phyloP scores from a whole-genome alignment of 2,113 vertebrate genomes.

The Pelmatolapia mariae region DNA sequence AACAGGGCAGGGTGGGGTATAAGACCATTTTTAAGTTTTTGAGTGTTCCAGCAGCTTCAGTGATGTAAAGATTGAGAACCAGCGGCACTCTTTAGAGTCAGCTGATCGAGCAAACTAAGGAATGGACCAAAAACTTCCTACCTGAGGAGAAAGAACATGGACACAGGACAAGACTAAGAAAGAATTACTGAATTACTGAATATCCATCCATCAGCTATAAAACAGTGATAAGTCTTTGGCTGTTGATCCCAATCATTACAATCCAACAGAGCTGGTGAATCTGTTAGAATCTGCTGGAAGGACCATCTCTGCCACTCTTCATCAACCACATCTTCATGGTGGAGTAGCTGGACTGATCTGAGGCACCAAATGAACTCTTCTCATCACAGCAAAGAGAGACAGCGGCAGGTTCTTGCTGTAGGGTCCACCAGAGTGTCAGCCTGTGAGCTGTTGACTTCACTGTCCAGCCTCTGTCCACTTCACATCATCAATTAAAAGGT shows the following conservation, averaged over 20 bases:
- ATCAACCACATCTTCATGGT: neutral
- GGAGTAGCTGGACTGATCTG: neutral
- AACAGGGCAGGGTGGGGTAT: neutral
- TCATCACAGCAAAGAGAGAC: neutral
- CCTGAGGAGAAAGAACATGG: neutral
- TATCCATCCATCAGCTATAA: neutral
- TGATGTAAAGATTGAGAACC: neutral
- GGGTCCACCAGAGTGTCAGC: neutral
- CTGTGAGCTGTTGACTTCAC: neutral
- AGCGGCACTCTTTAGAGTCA: no score
- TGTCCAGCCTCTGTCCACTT: neutral
- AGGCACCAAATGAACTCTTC: neutral
- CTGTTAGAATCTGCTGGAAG: neutral
- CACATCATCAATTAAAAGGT: neutral
- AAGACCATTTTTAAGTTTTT: neutral
- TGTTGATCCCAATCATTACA: neutral
- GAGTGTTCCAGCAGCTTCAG: neutral
- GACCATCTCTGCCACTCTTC: neutral
- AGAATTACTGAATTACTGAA: neutral
- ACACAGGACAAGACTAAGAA: neutral
- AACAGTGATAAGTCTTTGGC: neutral
- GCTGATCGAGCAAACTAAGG: neutral
- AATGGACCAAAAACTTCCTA: neutral
- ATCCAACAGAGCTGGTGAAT: neutral
- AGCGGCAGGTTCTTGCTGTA: neutral